These are phyloP conservation scores for Cetonia aurata DNA, from an alignment of 2,888 invertebrate genomes.

Conservation along the genomic window DNA sequence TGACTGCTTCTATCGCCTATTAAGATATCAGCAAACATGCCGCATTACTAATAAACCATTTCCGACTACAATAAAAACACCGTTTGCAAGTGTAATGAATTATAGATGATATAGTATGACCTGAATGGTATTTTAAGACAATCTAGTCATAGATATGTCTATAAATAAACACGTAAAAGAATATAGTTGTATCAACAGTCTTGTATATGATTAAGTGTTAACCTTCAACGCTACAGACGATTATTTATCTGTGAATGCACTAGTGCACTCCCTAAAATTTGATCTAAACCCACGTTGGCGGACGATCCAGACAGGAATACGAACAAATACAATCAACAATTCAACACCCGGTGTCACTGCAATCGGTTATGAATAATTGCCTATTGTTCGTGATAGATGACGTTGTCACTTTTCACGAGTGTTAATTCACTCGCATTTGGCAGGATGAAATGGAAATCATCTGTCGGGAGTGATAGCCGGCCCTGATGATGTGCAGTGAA, in stretches of 20 bases:
- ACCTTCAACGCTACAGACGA: no score
- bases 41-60: constrained; percentile 3
- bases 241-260: no score
- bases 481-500: no score
- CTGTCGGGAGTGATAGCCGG: no score
- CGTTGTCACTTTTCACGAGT: constrained; percentile 7
- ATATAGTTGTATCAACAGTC: no score
- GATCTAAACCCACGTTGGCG: not conserved
- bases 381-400: constrained; percentile 14
- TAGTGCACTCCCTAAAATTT: no score
- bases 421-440: constrained; percentile 1
- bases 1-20: not conserved
- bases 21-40: not conserved
- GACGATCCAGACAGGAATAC: not conserved
- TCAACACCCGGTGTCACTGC: constrained; percentile 14
- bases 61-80: constrained; percentile 12
- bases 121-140: not conserved
- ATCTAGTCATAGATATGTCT: not conserved
- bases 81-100: constrained; percentile 6
- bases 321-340: constrained; percentile 6
- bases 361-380: constrained; percentile 12
- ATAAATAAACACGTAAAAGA: not conserved
- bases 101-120: not conserved
- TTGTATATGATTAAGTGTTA: no score
- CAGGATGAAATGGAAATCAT: no score